Conservation (phyloP, 1,140 invertebrate genomes). For the Drosophila hydei region DNA sequence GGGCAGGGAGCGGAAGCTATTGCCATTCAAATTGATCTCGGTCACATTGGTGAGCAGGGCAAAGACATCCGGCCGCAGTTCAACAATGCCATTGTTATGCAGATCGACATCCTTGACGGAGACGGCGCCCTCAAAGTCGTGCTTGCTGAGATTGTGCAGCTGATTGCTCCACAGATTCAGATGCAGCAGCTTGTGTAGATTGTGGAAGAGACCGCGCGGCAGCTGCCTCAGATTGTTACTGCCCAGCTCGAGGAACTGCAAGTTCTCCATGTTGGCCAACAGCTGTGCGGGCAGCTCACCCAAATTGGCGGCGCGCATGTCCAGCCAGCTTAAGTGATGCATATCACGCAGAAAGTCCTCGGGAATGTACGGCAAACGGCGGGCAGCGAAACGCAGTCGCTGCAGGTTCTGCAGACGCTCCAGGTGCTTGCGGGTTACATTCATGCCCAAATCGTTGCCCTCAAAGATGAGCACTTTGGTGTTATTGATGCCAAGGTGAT, state of each 20-base stretch:
- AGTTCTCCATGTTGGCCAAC: constrained; percentile 85
- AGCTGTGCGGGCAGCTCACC: constrained; percentile 86
- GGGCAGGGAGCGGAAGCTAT: constrained; percentile 86
- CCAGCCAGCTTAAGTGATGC: constrained; percentile 86
- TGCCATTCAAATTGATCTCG: constrained; percentile 86
- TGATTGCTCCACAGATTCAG: constrained; percentile 88
- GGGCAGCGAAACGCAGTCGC: constrained; percentile 66
- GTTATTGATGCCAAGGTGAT: constrained; percentile 63
- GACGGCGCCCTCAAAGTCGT: constrained; percentile 86
- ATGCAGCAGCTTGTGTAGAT: constrained; percentile 85
- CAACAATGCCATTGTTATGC: constrained; percentile 86
- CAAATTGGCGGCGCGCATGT: constrained; percentile 86
- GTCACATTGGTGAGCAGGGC: constrained; percentile 85
- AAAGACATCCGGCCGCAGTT: constrained; percentile 86
- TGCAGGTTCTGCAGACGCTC: constrained; percentile 58
- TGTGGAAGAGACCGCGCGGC: constrained; percentile 86
- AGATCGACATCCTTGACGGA: constrained; percentile 87
- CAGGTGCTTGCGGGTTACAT: constrained; percentile 69
- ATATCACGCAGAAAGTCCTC: constrained; percentile 86
- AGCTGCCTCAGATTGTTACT: constrained; percentile 86
- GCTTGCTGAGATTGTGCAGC: constrained; percentile 85
- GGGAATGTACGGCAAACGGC: constrained; percentile 84
- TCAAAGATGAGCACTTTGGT: constrained; percentile 68
- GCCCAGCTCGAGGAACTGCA: constrained; percentile 87
- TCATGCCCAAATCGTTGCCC: constrained; percentile 71